These are phyloP conservation scores for Ischnura elegans DNA, from an alignment of 2,888 invertebrate genomes.

Conservation along the genomic window DNA sequence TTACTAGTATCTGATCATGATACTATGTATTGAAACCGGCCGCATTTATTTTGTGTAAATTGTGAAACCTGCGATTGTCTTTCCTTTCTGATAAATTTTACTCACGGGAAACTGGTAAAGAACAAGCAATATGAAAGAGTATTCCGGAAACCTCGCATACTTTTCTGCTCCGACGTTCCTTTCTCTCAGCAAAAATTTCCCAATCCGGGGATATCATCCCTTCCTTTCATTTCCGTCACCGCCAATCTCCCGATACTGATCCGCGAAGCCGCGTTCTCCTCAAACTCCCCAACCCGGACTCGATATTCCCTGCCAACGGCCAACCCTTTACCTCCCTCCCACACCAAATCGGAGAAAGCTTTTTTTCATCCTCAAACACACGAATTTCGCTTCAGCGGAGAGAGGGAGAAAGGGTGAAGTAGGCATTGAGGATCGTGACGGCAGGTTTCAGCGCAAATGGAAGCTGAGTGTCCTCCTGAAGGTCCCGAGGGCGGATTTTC, in stretches of 20 bases:
- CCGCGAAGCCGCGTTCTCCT: no score
- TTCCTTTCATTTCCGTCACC: background rate
- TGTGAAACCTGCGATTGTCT: no score
- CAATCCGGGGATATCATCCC: background rate
- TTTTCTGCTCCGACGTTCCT: background rate
- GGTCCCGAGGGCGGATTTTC: background rate
- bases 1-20: no score
- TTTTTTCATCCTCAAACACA: constrained; percentile 11
- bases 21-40: no score
- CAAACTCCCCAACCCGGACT: background rate
- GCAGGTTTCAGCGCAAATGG: background rate
- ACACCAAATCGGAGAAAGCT: background rate
- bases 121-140: no score
- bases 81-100: no score
- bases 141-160: background rate
- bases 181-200: background rate
- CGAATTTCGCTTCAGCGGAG: background rate
- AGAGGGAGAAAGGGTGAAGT: background rate
- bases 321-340: no score
- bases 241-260: no score
- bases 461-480: background rate
- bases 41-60: no score
- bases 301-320: no score
- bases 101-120: no score
- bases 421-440: background rate